These are phyloP conservation scores for Rutilus rutilus DNA, from an alignment of 2,113 vertebrate genomes.

Conservation along the genomic window DNA sequence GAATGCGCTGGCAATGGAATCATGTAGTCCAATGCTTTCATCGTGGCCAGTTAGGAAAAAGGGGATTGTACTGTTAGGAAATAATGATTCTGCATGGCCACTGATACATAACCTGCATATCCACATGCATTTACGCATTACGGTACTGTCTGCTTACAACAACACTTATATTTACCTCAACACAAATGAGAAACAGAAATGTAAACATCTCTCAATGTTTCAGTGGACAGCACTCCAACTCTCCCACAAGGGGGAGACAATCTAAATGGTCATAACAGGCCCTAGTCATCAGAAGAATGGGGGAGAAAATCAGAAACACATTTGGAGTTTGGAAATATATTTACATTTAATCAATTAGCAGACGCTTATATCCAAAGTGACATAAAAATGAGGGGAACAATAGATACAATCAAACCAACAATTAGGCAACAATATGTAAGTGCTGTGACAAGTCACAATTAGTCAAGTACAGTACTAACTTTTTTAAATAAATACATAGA, in stretches of 20 bases:
- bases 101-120: neutral
- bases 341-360: too few relatives aligned
- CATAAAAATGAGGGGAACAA: too few relatives aligned
- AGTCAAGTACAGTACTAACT: too few relatives aligned
- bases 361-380: too few relatives aligned
- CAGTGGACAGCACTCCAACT: neutral
- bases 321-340: neutral
- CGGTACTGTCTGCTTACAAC: neutral
- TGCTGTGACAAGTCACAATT: too few relatives aligned
- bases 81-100: constrained; percentile 8
- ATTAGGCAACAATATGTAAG: too few relatives aligned
- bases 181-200: neutral
- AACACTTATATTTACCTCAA: neutral
- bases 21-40: neutral
- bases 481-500: too few relatives aligned
- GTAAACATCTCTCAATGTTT: neutral
- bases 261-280: neutral
- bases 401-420: too few relatives aligned
- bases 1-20: neutral
- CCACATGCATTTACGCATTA: neutral
- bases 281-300: too few relatives aligned
- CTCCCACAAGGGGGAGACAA: constrained; percentile 54
- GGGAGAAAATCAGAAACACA: neutral
- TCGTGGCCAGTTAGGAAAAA: constrained; percentile 18
- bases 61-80: constrained; percentile 7